A percentile compares a stretch with the other conserved stretches of the same genome.
phyloP scores from a whole-genome alignment of 2,888 invertebrate genomes.

The Caenorhabditis sp. region DNA sequence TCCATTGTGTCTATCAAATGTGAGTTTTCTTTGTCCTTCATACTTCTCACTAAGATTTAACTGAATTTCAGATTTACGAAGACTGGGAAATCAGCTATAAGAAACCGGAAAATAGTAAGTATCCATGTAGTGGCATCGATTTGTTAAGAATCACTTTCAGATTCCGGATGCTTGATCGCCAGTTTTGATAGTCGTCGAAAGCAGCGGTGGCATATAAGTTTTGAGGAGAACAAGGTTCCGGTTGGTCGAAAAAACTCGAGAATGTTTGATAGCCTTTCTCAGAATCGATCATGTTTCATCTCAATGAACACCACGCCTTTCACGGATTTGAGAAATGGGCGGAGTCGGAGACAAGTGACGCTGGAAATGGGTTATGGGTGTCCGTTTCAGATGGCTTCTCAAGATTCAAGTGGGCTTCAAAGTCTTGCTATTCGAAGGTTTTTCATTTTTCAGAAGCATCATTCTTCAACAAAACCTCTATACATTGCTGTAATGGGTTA shows the following conservation, averaged over 20 bases:
- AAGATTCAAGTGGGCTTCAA: background rate
- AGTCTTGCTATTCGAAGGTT: background rate
- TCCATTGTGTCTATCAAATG: conserved; percentile 15
- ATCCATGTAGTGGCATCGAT: too few relatives aligned
- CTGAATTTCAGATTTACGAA: conserved; percentile 37
- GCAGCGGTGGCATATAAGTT: conserved; percentile 5
- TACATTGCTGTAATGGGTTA: conserved; percentile 11
- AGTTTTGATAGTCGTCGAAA: conserved; percentile 22
- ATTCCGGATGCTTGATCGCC: background rate
- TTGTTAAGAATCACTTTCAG: conserved; percentile 16
- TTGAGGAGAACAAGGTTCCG: background rate
- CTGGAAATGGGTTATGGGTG: conserved; percentile 35
- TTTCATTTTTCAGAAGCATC: background rate
- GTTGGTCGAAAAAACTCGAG: background rate
- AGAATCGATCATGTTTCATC: conserved; percentile 11
- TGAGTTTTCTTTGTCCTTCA: background rate
- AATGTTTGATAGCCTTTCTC: conserved; percentile 4
- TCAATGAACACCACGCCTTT: background rate
- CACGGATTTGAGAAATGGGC: background rate
- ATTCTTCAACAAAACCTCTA: background rate
- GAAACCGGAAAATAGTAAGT: too few relatives aligned
- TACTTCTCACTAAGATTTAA: too few relatives aligned
- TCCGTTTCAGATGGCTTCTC: conserved; percentile 1
- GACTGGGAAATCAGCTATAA: conserved; percentile 31
- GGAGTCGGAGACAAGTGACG: conserved; percentile 1